A percentile compares a stretch with the other conserved stretches of the same genome.
phyloP scores from a whole-genome alignment of 1,140 invertebrate species.

The Eufriesea mexicana region DNA sequence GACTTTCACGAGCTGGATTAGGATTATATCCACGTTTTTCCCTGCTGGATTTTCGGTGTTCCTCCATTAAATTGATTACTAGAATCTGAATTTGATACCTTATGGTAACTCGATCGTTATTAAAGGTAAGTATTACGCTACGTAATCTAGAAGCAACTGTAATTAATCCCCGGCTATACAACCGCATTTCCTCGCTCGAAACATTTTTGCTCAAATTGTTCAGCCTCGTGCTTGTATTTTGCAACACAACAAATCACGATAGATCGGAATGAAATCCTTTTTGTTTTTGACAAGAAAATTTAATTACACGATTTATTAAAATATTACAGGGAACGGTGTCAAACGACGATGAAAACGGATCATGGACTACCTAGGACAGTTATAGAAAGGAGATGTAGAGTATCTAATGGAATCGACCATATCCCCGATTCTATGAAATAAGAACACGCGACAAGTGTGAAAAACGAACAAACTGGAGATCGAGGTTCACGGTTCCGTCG shows the following conservation, averaged over 20 bases:
- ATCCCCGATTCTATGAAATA: neutral
- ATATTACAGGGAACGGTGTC: neutral
- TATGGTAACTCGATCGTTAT: conserved; percentile 42
- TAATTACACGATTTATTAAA: neutral
- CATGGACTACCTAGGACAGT: neutral
- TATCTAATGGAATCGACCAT: neutral
- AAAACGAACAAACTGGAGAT: neutral
- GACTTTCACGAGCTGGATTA: neutral
- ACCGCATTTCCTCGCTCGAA: conserved; percentile 49
- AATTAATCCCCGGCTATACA: conserved; percentile 43
- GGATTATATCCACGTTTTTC: no score
- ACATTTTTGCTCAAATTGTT: conserved; percentile 48
- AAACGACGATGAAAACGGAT: no score
- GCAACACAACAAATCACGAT: neutral
- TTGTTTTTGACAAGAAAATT: no score
- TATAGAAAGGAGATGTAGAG: no score
- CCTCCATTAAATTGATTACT: conserved; percentile 39
- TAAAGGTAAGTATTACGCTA: conserved; percentile 53
- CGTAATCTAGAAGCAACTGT: conserved; percentile 56
- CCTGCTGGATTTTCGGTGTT: neutral
- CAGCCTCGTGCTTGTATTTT: neutral
- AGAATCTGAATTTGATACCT: conserved; percentile 37
- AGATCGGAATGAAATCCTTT: neutral
- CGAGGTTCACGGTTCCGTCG: neutral
- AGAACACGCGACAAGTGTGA: neutral